These are phyloP conservation scores for Callaeas wilsoni DNA, from an alignment of 2,113 vertebrate genomes.

Conservation along the genomic window DNA sequence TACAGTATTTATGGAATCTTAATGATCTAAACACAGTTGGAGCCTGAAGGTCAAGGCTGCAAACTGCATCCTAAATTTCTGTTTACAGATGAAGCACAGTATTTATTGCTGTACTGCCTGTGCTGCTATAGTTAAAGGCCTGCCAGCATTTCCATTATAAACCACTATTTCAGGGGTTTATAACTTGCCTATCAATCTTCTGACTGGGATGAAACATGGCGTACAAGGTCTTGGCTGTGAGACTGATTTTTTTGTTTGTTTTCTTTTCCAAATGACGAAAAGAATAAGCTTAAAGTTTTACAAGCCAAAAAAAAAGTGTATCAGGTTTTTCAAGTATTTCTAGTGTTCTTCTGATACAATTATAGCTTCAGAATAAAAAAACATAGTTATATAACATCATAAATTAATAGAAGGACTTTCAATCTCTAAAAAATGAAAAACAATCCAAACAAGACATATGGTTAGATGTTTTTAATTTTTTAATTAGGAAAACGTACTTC, in stretches of 20 bases:
- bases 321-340: background rate
- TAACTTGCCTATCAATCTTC: constrained; percentile 61
- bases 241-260: background rate
- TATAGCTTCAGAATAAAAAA: background rate
- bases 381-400: background rate
- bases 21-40: constrained; percentile 69
- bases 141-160: constrained; percentile 71
- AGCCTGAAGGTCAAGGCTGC: constrained; percentile 80
- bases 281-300: background rate
- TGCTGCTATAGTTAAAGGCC: constrained; percentile 60
- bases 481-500: background rate
- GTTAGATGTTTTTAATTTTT: background rate
- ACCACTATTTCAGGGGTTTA: constrained; percentile 68
- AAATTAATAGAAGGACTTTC: background rate
- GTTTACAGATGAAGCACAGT: constrained; percentile 78
- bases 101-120: constrained; percentile 66
- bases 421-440: background rate
- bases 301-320: background rate
- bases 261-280: constrained; percentile 28
- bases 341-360: background rate
- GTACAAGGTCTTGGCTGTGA: constrained; percentile 41
- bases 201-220: constrained; percentile 53
- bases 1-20: constrained; percentile 71
- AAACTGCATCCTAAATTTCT: constrained; percentile 71
- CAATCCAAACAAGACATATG: background rate